These are phyloP conservation scores for Lampris megalopsis DNA, from an alignment of 2,113 vertebrate genomes.

Conservation along the genomic window DNA sequence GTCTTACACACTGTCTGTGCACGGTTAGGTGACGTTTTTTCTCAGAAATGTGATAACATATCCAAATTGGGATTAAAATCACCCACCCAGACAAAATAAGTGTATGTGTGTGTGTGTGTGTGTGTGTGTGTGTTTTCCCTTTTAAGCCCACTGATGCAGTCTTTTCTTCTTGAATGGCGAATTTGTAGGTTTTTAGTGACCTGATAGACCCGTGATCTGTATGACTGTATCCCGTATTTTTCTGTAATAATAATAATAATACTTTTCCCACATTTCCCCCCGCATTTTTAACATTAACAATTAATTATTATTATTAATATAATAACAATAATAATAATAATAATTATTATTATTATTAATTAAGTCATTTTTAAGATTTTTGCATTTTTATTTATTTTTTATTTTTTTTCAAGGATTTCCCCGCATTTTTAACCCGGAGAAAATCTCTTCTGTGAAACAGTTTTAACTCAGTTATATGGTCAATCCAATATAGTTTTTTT, in stretches of 20 bases:
- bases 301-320: too few species aligned
- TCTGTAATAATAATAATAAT: not conserved
- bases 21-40: constrained; percentile 29
- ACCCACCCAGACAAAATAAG: not conserved
- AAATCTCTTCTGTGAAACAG: too few species aligned
- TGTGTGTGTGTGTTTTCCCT: constrained; percentile 18
- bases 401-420: too few species aligned
- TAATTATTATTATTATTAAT: too few species aligned
- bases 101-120: not conserved
- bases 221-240: constrained; percentile 3
- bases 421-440: too few species aligned
- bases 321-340: too few species aligned
- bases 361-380: too few species aligned
- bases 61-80: not conserved
- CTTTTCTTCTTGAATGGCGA: constrained; percentile 47
- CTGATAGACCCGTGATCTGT: constrained; percentile 31
- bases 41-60: constrained; percentile 5
- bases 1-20: constrained; percentile 27
- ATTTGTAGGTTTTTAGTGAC: constrained; percentile 16
- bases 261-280: too few species aligned
- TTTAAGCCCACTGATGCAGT: constrained; percentile 6
- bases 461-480: too few species aligned
- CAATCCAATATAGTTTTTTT: too few species aligned
- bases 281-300: too few species aligned
- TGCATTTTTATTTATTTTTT: too few species aligned